A percentile compares a stretch with the other conserved stretches of the same genome.
Conservation (phyloP, 2,888 invertebrate species). For the Athetis lepigone region DNA sequence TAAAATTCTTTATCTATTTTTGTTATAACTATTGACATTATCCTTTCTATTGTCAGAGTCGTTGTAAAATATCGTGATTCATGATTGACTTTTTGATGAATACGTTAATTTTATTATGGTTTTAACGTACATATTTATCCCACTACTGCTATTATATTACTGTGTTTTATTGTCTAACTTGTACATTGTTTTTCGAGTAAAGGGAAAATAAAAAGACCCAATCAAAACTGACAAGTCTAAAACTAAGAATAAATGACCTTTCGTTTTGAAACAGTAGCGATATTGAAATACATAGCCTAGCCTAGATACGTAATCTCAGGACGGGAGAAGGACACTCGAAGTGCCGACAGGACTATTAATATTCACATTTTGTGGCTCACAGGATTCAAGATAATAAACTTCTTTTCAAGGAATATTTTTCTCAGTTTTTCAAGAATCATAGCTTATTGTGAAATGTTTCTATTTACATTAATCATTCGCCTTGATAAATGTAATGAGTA, state of each 20-base stretch:
- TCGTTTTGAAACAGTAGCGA: not conserved
- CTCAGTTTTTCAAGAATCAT: conserved; percentile 29
- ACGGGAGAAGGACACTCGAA: conserved; percentile 20
- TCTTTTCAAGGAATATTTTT: conserved; percentile 32
- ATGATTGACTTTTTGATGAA: too few species aligned
- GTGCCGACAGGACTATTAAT: conserved; percentile 49
- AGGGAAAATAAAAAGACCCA: too few species aligned
- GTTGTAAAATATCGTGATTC: too few species aligned
- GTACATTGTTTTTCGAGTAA: too few species aligned
- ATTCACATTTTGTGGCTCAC: conserved; percentile 38
- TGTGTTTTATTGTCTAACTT: too few species aligned
- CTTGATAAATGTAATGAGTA: conserved; percentile 27
- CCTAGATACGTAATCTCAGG: conserved; percentile 27
- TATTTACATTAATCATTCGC: conserved; percentile 35
- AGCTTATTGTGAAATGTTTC: conserved; percentile 7
- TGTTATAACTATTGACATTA: too few species aligned
- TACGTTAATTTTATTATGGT: too few species aligned
- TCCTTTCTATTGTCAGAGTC: too few species aligned
- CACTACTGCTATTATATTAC: too few species aligned
- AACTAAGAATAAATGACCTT: conserved; percentile 2
- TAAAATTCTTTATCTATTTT: too few species aligned
- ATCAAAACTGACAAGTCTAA: not conserved
- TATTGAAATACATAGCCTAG: conserved; percentile 34
- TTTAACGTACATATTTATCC: too few species aligned
- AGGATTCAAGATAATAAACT: conserved; percentile 43